Evolutionary conservation across 2,888 invertebrate genomes (phyloP), one percentile per base, ranked within the genome.

Genomic region (Drosophila atroscutellata): DNA sequence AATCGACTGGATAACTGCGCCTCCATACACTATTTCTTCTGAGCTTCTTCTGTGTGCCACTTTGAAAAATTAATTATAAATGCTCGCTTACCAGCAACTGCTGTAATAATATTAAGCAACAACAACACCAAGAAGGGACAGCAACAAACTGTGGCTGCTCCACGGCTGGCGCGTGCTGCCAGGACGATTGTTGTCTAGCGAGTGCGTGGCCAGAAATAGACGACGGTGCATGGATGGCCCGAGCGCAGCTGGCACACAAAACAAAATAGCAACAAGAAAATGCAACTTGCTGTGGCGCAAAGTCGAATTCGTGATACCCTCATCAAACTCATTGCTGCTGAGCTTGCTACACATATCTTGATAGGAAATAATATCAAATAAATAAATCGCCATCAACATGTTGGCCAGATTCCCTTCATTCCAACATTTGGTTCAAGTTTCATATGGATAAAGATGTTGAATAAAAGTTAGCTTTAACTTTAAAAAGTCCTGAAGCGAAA

Each of bases 181-280:
- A 65, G 80, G 58, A 77, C 86, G 83, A 86, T 86, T 82, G 88
- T 88, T 86, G 73, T 67, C 66, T 81, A 72, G 80, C 83, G 83
- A 84, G 75, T 83, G 83, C 72, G 72, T 82, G 30, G 26, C 54
- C 51, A 28, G 39, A 56, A 42, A 30, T n/a, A 56, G 56, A 42
- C 56, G 56, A 56, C 42, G 39, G 20, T 39, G 5, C 11, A 45
- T 45, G 24, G 45, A 24, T 15, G 26, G n/a, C 37, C 37, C 55
- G 55, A 55, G 37, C 42, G n/a, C 36, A 20, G 28, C 18, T 34
- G 50, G 49, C 39, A 26, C 39, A 26, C 32, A 49, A 24, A 26
- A 26, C n/a, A 28, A 28, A 26, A 26, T 26, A 26, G 36, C 36
- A 54, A 36, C 36, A 30, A 30, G 30, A 52, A 37, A 52, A 1